phyloP scores from a whole-genome alignment of 2,888 invertebrate species.

The Luperina nickerlii region DNA sequence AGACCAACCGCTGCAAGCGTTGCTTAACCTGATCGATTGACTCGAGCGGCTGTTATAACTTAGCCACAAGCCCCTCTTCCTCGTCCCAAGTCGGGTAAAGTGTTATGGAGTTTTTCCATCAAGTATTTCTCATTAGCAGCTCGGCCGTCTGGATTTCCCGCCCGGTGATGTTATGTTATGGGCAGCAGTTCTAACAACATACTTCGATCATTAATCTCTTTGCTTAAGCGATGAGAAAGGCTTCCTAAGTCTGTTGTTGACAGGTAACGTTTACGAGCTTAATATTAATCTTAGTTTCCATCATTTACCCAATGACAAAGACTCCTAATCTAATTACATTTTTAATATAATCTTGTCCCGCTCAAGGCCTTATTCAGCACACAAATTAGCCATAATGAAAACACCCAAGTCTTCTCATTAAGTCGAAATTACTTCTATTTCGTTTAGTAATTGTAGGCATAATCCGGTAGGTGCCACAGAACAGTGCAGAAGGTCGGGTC shows the following conservation, averaged over 20 bases:
- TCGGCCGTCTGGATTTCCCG: background rate
- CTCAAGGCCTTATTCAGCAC: conserved; percentile 14
- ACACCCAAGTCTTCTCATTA: conserved; percentile 42
- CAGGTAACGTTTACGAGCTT: background rate
- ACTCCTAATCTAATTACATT: conserved; percentile 10
- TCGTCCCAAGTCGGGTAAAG: background rate
- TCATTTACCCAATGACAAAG: background rate
- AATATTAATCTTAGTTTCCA: conserved; percentile 3
- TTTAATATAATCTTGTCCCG: conserved; percentile 31
- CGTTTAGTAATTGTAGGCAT: conserved; percentile 45
- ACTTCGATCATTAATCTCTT: background rate
- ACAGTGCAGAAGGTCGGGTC: conserved; percentile 18
- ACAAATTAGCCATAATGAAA: conserved; percentile 35
- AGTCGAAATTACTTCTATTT: conserved; percentile 47
- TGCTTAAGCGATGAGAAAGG: background rate
- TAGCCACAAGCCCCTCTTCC: no score
- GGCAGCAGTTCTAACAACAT: background rate
- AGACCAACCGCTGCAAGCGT: no score
- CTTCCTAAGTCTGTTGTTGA: background rate
- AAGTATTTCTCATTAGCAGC: background rate
- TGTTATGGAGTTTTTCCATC: background rate
- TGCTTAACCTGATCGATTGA: no score
- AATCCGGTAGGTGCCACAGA: conserved; percentile 8
- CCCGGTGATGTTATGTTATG: background rate
- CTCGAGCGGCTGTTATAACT: no score